Evolutionary conservation across 2,888 invertebrate genomes (phyloP).

Genomic region (Eremobia ochroleuca): DNA sequence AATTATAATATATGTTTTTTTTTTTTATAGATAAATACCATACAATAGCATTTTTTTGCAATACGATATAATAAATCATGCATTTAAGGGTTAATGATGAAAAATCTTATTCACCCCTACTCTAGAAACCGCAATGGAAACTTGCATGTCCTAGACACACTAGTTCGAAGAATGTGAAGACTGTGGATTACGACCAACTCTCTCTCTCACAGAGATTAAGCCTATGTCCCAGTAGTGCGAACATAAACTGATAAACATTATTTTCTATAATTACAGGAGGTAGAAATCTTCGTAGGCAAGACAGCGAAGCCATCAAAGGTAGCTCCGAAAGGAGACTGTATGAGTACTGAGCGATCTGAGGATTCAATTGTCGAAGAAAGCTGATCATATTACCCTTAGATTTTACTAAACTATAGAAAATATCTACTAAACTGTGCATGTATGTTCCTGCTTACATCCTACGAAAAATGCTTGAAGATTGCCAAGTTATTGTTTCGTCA

Average conservation of each 20-base stretch:
- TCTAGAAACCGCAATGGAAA: too few relatives aligned
- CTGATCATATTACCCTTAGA: slow-evolving; percentile 73
- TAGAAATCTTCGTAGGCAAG: slow-evolving; percentile 88
- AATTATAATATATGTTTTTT: too few relatives aligned
- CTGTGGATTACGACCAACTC: too few relatives aligned
- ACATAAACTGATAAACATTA: neutral
- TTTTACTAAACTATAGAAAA: slow-evolving; percentile 3
- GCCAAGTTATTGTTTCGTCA: neutral
- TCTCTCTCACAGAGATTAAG: too few relatives aligned
- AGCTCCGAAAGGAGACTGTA: slow-evolving; percentile 81
- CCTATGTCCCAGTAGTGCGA: too few relatives aligned
- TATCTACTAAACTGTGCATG: slow-evolving; percentile 52
- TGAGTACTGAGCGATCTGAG: slow-evolving; percentile 68
- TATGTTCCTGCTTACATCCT: slow-evolving; percentile 6
- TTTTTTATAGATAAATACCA: too few relatives aligned
- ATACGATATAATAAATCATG: too few relatives aligned
- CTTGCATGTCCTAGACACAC: too few relatives aligned
- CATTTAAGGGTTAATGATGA: too few relatives aligned
- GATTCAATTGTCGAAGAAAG: slow-evolving; percentile 75
- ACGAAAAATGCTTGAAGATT: neutral
- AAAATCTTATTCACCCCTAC: too few relatives aligned
- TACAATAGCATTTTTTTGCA: too few relatives aligned
- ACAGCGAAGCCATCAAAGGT: slow-evolving; percentile 77
- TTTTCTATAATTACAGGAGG: slow-evolving; percentile 79
- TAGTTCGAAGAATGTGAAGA: too few relatives aligned